Evolutionary conservation across 2,888 invertebrate genomes (phyloP).

Genomic region (Tetheella fluctuosa): DNA sequence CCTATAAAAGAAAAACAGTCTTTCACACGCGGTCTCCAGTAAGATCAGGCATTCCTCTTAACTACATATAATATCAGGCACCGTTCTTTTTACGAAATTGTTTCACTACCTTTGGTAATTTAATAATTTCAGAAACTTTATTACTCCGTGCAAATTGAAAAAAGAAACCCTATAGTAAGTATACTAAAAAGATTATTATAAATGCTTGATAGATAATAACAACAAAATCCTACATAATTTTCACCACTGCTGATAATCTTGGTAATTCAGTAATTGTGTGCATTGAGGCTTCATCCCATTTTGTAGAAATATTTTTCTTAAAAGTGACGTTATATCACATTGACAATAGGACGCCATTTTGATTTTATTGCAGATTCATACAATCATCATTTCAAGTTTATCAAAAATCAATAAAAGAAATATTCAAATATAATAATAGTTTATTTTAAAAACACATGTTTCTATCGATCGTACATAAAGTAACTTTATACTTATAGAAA

Average conservation of each 20-base stretch:
- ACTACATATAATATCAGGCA: slow-evolving; percentile 22
- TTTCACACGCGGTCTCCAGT: slow-evolving; percentile 64
- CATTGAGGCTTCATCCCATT: no score
- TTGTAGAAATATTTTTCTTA: no score
- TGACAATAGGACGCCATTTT: no score
- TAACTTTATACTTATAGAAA: slow-evolving; percentile 7
- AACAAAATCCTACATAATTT: no score
- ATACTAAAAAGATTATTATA: no score
- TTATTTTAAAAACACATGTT: slow-evolving; percentile 32
- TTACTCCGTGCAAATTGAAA: not conserved
- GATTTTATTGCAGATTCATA: no score
- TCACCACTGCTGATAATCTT: no score
- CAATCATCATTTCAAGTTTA: no score
- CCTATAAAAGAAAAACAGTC: slow-evolving; percentile 81
- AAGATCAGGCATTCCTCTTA: slow-evolving; percentile 35
- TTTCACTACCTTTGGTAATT: not conserved
- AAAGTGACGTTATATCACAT: no score
- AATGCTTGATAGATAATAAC: no score
- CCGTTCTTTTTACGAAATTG: not conserved
- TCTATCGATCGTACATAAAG: slow-evolving; percentile 15
- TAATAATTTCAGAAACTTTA: not conserved
- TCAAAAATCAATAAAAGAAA: slow-evolving; percentile 12
- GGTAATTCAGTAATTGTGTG: no score
- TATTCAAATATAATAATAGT: slow-evolving; percentile 27
- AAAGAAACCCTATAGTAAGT: no score